Evolutionary conservation across 2,888 invertebrate species (phyloP).

Genomic region (Cenopis cana): DNA sequence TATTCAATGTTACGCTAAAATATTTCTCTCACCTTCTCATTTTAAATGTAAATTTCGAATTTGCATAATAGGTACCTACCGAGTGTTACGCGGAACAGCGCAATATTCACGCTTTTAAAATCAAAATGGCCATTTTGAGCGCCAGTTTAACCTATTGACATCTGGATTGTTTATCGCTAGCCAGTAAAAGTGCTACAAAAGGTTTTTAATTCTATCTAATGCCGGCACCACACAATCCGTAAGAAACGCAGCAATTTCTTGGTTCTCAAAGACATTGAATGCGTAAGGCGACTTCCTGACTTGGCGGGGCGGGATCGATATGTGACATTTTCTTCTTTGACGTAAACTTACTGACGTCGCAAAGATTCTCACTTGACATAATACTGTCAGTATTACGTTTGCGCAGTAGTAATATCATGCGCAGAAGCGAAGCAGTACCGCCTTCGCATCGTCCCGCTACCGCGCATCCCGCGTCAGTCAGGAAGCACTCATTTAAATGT

Average conservation of each 20-base stretch:
- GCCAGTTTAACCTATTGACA: constrained; percentile 9
- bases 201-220: not conserved
- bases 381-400: too few species aligned
- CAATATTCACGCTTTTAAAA: constrained; percentile 34
- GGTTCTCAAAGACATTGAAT: not conserved
- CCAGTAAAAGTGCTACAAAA: constrained; percentile 6
- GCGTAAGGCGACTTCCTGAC: too few species aligned
- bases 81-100: constrained; percentile 33
- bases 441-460: too few species aligned
- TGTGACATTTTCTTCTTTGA: too few species aligned
- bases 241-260: not conserved
- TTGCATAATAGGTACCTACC: constrained; percentile 35
- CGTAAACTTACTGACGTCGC: too few species aligned
- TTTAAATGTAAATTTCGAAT: constrained; percentile 41
- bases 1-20: constrained; percentile 45
- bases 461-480: too few species aligned
- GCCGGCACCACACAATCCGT: not conserved
- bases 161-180: not conserved
- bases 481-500: too few species aligned
- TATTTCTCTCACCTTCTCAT: constrained; percentile 41
- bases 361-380: too few species aligned
- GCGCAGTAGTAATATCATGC: too few species aligned
- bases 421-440: too few species aligned
- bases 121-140: constrained; percentile 25
- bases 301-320: too few species aligned